Percentiles rank a stretch among this genome's conserved stretches.
These are phyloP conservation scores for Otocyon megalotis DNA, from an alignment of 2,113 vertebrate genomes.

Conservation along the genomic window DNA sequence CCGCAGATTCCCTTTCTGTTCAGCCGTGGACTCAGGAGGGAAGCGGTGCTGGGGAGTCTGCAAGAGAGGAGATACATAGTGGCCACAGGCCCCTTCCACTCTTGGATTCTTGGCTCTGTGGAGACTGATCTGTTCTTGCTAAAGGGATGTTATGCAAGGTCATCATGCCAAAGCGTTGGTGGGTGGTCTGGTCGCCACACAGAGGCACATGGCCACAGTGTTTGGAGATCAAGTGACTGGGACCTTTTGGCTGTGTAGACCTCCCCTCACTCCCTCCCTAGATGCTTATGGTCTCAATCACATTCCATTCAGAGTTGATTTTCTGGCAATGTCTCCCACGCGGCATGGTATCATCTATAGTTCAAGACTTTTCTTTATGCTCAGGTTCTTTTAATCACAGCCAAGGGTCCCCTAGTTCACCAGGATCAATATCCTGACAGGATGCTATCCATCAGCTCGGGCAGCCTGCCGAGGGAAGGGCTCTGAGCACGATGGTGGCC, in stretches of 20 bases:
- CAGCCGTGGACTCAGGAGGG: not conserved
- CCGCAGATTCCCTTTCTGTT: not conserved
- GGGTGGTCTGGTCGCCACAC: not conserved
- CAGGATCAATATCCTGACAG: slow-evolving; percentile 56
- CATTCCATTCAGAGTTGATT: slow-evolving; percentile 39
- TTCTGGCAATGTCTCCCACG: slow-evolving; percentile 65
- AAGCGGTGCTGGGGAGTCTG: not conserved
- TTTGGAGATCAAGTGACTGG: not conserved
- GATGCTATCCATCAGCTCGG: slow-evolving; percentile 46
- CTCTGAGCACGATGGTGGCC: not conserved
- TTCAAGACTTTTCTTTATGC: slow-evolving; percentile 58
- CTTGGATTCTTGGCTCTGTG: not conserved
- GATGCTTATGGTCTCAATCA: not conserved
- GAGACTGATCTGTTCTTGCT: not conserved
- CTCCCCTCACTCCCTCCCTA: not conserved
- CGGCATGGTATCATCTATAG: slow-evolving; percentile 45
- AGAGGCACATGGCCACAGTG: not conserved
- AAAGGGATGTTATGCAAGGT: not conserved
- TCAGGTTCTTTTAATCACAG: slow-evolving; percentile 65
- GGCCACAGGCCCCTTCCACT: not conserved
- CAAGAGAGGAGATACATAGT: fast-evolving
- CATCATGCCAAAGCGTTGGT: not conserved
- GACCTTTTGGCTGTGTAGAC: not conserved
- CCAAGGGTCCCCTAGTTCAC: slow-evolving; percentile 61
- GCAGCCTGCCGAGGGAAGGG: not conserved